phyloP scores from a whole-genome alignment of 2,797 vertebrate genomes.

The Limnodromus scolopaceus region DNA sequence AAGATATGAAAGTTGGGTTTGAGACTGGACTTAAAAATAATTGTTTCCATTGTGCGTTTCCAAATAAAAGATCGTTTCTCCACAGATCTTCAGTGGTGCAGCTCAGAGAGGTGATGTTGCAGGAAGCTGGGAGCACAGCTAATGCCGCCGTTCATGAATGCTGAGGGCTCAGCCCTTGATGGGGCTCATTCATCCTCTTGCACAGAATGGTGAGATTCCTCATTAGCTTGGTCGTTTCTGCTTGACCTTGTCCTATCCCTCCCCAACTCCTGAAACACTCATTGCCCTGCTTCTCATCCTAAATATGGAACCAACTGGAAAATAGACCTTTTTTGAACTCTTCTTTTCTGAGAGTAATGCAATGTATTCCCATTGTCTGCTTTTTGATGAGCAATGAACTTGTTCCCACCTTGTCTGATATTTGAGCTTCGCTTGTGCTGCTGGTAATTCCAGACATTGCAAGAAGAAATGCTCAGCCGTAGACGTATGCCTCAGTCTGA shows the following conservation, averaged over 20 bases:
- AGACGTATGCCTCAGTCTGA: conserved; percentile 71
- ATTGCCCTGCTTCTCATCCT: not conserved
- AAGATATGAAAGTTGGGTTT: not conserved
- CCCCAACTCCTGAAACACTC: not conserved
- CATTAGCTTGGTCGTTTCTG: not conserved
- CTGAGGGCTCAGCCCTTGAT: not conserved
- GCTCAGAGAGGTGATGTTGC: not conserved
- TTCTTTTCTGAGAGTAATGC: not conserved
- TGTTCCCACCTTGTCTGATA: conserved; percentile 50
- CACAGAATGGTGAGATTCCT: not conserved
- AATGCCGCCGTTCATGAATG: not conserved
- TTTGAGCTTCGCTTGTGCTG: conserved; percentile 46
- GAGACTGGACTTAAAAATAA: not conserved
- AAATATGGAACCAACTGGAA: not conserved
- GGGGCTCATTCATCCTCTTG: not conserved
- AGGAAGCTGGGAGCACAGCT: not conserved
- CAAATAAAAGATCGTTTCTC: not conserved
- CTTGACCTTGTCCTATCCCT: not conserved
- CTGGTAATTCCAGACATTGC: conserved; percentile 73
- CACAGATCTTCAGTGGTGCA: not conserved
- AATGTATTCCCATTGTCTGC: not conserved
- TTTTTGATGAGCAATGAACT: conserved; percentile 40
- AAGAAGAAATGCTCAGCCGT: conserved; percentile 64
- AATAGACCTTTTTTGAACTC: conserved; percentile 24
- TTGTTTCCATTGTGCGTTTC: not conserved